Evolutionary conservation across 2,888 invertebrate species (phyloP).

Genomic region (Chrysina gloriosa): DNA sequence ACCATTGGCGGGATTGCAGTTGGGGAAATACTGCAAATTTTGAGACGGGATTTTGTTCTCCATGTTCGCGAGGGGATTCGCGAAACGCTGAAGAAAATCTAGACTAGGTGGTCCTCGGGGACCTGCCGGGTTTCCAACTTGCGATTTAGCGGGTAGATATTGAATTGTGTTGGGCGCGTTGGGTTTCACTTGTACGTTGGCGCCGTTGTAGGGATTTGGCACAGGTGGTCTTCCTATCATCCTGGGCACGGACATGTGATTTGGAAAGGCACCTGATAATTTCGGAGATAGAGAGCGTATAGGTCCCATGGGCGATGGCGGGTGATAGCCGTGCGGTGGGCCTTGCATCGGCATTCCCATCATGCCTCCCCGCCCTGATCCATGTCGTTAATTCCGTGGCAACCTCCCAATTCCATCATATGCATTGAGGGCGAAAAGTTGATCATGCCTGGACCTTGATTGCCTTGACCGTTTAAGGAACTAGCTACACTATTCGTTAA

Average conservation of each 20-base stretch:
- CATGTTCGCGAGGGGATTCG: constrained; percentile 82
- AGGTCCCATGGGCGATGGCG: constrained; percentile 58
- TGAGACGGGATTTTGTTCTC: constrained; percentile 77
- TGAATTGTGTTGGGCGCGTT: constrained; percentile 98
- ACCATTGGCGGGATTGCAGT: constrained; percentile 68
- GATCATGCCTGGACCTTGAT: constrained; percentile 68
- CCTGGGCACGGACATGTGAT: constrained; percentile 66
- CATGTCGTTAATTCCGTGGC: constrained; percentile 62
- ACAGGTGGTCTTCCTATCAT: constrained; percentile 77
- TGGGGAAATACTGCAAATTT: constrained; percentile 81
- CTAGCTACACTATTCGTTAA: constrained; percentile 81
- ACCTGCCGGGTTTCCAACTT: constrained; percentile 76
- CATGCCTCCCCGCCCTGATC: constrained; percentile 58
- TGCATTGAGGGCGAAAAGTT: constrained; percentile 68
- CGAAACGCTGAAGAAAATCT: constrained; percentile 89
- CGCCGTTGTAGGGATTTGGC: constrained; percentile 76
- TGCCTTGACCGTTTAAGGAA: constrained; percentile 70
- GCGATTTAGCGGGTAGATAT: constrained; percentile 96
- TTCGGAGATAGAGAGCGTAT: constrained; percentile 74
- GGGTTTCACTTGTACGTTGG: constrained; percentile 93
- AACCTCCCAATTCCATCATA: constrained; percentile 64
- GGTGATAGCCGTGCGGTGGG: constrained; percentile 62
- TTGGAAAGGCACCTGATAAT: constrained; percentile 70
- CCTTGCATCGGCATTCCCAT: constrained; percentile 64
- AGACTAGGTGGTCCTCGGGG: constrained; percentile 88